Evolutionary conservation across 2,888 invertebrate genomes (phyloP).

Genomic region (Steinernema carpocapsae): DNA sequence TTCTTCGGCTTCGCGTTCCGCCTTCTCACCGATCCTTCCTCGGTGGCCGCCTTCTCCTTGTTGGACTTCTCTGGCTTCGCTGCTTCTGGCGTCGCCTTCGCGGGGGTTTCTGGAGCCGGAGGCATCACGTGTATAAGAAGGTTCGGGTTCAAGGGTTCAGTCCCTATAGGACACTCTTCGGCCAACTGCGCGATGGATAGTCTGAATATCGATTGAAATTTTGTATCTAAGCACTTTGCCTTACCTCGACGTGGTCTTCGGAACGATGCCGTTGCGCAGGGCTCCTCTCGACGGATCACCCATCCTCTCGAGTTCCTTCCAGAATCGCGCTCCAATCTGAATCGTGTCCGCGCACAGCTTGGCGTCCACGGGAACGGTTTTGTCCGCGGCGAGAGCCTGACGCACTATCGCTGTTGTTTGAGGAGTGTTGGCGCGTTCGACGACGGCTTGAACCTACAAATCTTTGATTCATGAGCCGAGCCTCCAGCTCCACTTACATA

Average conservation of each 20-base stretch:
- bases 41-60: background rate
- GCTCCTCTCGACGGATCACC: background rate
- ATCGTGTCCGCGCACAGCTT: slow-evolving; percentile 39
- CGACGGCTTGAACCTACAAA: slow-evolving; percentile 35
- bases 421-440: slow-evolving; percentile 37
- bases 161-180: slow-evolving; percentile 21
- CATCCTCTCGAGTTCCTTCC: background rate
- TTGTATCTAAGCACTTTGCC: background rate
- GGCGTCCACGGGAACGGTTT: slow-evolving; percentile 37
- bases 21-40: background rate
- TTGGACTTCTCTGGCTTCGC: background rate
- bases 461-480: background rate
- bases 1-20: background rate
- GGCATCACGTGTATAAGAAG: slow-evolving; percentile 27
- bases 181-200: background rate
- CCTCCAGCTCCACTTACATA: background rate
- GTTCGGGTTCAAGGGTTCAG: slow-evolving; percentile 22
- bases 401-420: slow-evolving; percentile 20
- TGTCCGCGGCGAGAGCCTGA: slow-evolving; percentile 35
- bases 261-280: background rate
- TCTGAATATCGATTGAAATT: background rate
- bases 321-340: slow-evolving; percentile 29
- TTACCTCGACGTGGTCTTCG: background rate
- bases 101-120: background rate
- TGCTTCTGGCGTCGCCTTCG: background rate